These are phyloP conservation scores for Danio kyathit DNA, from an alignment of 2,797 vertebrate genomes.

Conservation along the genomic window DNA sequence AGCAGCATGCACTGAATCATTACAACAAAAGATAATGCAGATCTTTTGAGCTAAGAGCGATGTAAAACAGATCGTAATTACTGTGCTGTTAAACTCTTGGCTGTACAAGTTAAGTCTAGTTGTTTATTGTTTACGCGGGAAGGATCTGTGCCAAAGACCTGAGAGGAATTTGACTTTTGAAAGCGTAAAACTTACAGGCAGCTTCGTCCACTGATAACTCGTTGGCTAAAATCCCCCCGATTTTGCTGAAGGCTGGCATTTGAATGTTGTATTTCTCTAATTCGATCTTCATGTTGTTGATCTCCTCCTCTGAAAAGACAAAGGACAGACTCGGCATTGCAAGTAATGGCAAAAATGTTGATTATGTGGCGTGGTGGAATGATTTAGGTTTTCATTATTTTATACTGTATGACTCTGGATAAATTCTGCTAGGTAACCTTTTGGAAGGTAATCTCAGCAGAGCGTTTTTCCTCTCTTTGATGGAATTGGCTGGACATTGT, in stretches of 20 bases:
- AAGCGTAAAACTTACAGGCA: constrained; percentile 84
- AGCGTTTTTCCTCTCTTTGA: constrained; percentile 58
- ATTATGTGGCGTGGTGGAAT: not conserved
- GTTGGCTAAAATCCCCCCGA: constrained; percentile 96
- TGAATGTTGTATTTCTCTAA: constrained; percentile 99
- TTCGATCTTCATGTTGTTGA: constrained; percentile 98
- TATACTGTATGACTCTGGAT: not conserved
- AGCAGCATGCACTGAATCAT: constrained; percentile 90
- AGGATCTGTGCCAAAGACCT: constrained; percentile 4
- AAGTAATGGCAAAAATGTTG: not conserved
- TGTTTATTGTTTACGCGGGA: constrained; percentile 21
- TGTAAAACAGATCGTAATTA: not conserved
- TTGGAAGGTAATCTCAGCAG: constrained; percentile 8
- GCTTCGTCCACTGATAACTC: constrained; percentile 98
- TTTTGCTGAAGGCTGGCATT: constrained; percentile 99
- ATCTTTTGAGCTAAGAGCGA: not conserved
- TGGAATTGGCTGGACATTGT: constrained; percentile 46
- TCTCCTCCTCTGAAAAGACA: constrained; percentile 90
- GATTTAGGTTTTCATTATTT: not conserved
- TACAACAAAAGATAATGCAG: constrained; percentile 7
- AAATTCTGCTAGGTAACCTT: not conserved
- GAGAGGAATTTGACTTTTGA: constrained; percentile 1
- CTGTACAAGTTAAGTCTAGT: not conserved
- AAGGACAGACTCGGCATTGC: not conserved
- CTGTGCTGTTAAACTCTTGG: constrained; percentile 15